These are phyloP conservation scores for Dromaius novaehollandiae DNA, from an alignment of 2,113 vertebrate genomes.

Conservation along the genomic window DNA sequence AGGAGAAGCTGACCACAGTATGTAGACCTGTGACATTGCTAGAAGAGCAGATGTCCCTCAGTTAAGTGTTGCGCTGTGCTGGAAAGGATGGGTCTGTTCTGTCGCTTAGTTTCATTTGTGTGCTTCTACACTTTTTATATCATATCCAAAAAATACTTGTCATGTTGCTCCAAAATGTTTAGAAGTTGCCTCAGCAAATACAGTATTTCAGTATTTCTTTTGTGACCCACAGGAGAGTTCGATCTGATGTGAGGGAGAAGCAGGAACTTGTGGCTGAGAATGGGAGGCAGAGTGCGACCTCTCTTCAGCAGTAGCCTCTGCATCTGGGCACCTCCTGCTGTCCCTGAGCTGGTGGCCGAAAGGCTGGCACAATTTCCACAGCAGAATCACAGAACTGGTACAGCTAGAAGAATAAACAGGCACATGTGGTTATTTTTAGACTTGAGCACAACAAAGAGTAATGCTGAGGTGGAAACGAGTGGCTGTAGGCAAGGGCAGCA, in stretches of 20 bases:
- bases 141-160: not conserved
- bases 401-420: not conserved
- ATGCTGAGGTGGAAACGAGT: not conserved
- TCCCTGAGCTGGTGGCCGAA: not conserved
- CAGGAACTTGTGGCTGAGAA: not conserved
- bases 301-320: not conserved
- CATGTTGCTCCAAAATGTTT: not conserved
- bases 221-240: fast-evolving
- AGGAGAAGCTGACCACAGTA: not conserved
- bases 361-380: not conserved
- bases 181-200: not conserved
- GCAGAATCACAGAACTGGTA: not conserved
- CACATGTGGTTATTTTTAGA: fast-evolving
- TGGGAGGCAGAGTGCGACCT: fast-evolving
- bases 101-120: not conserved
- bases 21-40: not conserved
- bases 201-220: not conserved
- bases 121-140: not conserved
- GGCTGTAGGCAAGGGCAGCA: not conserved
- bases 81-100: not conserved
- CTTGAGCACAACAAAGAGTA: not conserved
- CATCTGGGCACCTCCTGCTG: not conserved
- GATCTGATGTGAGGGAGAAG: not conserved
- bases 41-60: not conserved
- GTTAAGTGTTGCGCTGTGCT: not conserved